These are phyloP conservation scores for Cydia strobilella DNA, from an alignment of 1,140 invertebrate genomes.

Conservation along the genomic window DNA sequence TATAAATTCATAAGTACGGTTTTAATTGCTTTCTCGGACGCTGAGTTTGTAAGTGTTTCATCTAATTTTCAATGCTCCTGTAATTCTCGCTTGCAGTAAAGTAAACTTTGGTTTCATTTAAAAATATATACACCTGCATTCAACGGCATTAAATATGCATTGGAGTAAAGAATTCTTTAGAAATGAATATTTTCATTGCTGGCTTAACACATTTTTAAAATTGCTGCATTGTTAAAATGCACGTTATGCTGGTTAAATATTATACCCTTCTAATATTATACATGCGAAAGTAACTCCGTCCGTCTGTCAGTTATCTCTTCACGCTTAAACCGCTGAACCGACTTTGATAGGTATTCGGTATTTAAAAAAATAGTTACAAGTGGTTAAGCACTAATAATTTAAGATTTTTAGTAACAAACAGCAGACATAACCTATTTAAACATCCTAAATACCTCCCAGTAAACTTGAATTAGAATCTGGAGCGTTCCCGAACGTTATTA, in stretches of 20 bases:
- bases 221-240: too few species aligned
- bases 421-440: background rate
- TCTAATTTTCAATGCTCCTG: conserved; percentile 14
- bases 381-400: too few species aligned
- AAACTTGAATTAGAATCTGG: background rate
- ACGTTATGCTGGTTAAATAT: too few species aligned
- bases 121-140: background rate
- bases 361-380: too few species aligned
- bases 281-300: too few species aligned
- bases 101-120: conserved; percentile 17
- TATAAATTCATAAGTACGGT: conserved; percentile 23
- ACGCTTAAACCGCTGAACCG: too few species aligned
- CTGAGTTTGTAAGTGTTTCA: conserved; percentile 9
- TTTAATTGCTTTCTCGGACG: conserved; percentile 25
- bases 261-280: too few species aligned
- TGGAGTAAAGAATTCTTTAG: background rate
- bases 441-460: background rate
- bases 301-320: too few species aligned
- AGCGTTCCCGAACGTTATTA: background rate
- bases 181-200: too few species aligned
- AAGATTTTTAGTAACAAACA: too few species aligned
- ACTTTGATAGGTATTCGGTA: too few species aligned
- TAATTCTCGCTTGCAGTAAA: conserved; percentile 14
- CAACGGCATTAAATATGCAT: background rate
- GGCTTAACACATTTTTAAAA: too few species aligned